These are phyloP conservation scores for Fregata magnificens DNA, from an alignment of 2,113 vertebrate species.

Conservation along the genomic window DNA sequence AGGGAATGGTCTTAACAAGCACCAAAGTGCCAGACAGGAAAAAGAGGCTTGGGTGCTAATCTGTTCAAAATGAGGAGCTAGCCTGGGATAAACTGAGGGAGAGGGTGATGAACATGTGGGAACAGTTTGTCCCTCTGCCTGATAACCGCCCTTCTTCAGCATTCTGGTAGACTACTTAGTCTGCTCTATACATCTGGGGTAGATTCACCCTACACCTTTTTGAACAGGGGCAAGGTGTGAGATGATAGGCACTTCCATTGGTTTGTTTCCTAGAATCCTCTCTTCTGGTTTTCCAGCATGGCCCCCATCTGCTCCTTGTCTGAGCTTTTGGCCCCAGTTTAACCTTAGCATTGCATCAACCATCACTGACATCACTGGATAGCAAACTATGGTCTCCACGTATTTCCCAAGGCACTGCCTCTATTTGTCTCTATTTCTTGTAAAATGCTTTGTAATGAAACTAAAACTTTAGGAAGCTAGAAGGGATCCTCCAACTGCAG, in stretches of 20 bases:
- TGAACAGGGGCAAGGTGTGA: not conserved
- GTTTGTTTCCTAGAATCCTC: not conserved
- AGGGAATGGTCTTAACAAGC: not conserved
- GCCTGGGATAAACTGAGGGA: not conserved
- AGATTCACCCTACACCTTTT: not conserved
- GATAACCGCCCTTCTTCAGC: not conserved
- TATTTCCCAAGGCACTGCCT: not conserved
- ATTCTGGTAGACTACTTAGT: not conserved
- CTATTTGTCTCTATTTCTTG: not conserved
- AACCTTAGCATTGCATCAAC: not conserved
- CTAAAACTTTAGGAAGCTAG: not conserved
- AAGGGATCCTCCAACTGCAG: not conserved
- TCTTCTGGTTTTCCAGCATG: not conserved
- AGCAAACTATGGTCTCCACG: not conserved
- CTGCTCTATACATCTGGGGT: not conserved
- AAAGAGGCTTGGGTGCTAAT: slow-evolving; percentile 20
- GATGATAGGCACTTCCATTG: not conserved
- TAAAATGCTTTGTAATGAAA: not conserved
- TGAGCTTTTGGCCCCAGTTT: not conserved
- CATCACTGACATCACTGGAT: not conserved
- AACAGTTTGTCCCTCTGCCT: not conserved
- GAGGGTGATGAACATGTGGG: not conserved
- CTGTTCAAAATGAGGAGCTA: slow-evolving; percentile 16
- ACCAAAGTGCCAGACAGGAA: slow-evolving; percentile 42
- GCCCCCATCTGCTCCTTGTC: not conserved